A percentile compares a stretch with the other conserved stretches of the same genome.
Conservation (phyloP, 2,797 vertebrate species). For the Dermochelys coriacea region DNA sequence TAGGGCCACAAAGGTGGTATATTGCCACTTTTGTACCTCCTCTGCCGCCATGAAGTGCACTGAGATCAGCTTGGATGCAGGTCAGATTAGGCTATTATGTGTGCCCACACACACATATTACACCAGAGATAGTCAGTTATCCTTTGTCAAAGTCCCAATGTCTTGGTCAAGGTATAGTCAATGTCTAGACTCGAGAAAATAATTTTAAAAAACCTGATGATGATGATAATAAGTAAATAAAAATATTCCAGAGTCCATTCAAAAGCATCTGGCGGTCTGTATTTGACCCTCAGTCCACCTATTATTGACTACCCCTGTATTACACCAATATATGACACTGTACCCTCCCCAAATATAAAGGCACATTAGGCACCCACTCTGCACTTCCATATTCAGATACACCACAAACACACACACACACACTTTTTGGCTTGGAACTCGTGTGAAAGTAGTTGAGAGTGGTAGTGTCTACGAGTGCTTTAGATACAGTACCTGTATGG, state of each 20-base stretch:
- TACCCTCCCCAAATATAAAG: not conserved
- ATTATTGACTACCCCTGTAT: not conserved
- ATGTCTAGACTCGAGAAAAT: not conserved
- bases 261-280: not conserved
- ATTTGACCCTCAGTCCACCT: not conserved
- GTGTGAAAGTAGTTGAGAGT: not conserved
- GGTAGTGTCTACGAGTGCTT: not conserved
- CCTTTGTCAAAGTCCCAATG: not conserved
- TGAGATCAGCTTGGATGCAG: not conserved
- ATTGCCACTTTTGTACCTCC: not conserved
- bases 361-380: not conserved
- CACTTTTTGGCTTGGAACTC: not conserved
- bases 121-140: not conserved
- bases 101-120: not conserved
- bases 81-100: not conserved
- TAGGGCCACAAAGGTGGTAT: not conserved
- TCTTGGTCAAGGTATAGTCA: not conserved
- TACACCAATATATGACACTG: not conserved
- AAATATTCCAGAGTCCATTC: not conserved
- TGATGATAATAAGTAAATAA: not conserved
- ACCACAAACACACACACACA: rapidly evolving
- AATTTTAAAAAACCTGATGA: not conserved
- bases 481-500: conserved; percentile 80
- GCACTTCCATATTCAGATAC: rapidly evolving
- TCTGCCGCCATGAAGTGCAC: not conserved